phyloP scores from a whole-genome alignment of 2,888 invertebrate genomes.

The Crepidodera aurea region DNA sequence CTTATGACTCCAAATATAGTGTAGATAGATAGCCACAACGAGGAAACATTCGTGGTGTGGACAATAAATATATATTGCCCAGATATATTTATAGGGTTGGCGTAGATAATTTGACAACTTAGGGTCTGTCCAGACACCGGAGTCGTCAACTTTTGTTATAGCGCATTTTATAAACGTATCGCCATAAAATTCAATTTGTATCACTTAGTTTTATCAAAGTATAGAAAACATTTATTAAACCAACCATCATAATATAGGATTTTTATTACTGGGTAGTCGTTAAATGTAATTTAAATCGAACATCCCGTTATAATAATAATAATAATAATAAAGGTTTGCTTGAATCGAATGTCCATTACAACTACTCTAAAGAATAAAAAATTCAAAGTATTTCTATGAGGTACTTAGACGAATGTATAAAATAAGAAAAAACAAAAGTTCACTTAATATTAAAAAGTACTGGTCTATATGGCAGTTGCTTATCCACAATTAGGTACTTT shows the following conservation, averaged over 20 bases:
- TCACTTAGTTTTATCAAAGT: conserved; percentile 17
- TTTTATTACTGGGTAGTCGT: conserved; percentile 8
- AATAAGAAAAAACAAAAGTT: too few species aligned
- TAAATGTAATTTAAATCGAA: conserved; percentile 6
- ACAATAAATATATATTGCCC: conserved; percentile 54
- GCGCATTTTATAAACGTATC: conserved; percentile 17
- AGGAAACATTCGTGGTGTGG: conserved; percentile 50
- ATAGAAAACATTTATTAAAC: conserved; percentile 11
- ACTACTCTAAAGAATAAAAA: too few species aligned
- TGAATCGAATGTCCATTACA: too few species aligned
- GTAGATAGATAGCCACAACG: conserved; percentile 52
- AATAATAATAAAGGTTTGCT: too few species aligned
- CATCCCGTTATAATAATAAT: not conserved
- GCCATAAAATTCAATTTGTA: conserved; percentile 26
- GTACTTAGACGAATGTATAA: too few species aligned
- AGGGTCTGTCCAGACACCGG: conserved; percentile 26
- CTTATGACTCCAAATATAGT: conserved; percentile 54
- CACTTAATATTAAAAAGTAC: too few species aligned
- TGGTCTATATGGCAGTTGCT: too few species aligned
- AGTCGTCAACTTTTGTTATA: conserved; percentile 18
- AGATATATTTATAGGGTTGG: conserved; percentile 52
- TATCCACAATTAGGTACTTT: conserved; percentile 19
- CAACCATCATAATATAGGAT: not conserved
- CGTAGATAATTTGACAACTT: conserved; percentile 44
- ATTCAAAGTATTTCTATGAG: too few species aligned